Evolutionary conservation across 2,113 vertebrate genomes (phyloP), one percentile per base, ranked within the genome.

Genomic region (Ranitomeya imitator): DNA sequence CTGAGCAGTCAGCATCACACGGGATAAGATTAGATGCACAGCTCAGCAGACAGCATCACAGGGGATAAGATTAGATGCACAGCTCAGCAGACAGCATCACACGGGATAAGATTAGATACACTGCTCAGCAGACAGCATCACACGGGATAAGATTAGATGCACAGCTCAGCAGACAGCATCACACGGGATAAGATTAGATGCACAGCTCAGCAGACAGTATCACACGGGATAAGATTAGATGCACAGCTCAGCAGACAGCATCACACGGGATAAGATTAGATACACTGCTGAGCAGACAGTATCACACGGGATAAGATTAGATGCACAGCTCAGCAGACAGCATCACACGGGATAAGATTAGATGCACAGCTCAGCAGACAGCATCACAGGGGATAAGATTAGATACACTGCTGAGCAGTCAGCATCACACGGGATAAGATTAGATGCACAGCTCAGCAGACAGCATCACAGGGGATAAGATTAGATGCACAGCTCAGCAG

Each of bases 401-500:
- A 67, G 65, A 67, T 67, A 23, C 65, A 67, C 65, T 11, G 65
- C 65, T n/a, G n/a, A 67, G 21, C 21, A n/a, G n/a, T n/a, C n/a
- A n/a, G n/a, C n/a, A n/a, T n/a, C n/a, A n/a, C n/a, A n/a, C n/a
- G n/a, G n/a, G n/a, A n/a, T n/a, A n/a, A n/a, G n/a, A n/a, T 67
- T 23, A 23, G 65, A 67, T 67, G 23, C n/a, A 23, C 37, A 3
- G 37, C 37, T 45, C 5, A 45, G 5, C 37, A 45, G 37, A 3
- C 21, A 67, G n/a, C 10, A 23, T 67, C 8, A 67, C 9, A 23
- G 2, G 12, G 7, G 21, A 67, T 10, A 67, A n/a, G 65, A 7
- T 67, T 67, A 67, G 65, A 67, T 67, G n/a, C 65, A 67, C 65
- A n/a, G 65, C 65, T n/a, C 65, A 67, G 21, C 21, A n/a, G n/a